Percentiles rank a stretch among this genome's conserved stretches.
Conservation (phyloP, 2,797 vertebrate species). For the Syngnathus acus region DNA sequence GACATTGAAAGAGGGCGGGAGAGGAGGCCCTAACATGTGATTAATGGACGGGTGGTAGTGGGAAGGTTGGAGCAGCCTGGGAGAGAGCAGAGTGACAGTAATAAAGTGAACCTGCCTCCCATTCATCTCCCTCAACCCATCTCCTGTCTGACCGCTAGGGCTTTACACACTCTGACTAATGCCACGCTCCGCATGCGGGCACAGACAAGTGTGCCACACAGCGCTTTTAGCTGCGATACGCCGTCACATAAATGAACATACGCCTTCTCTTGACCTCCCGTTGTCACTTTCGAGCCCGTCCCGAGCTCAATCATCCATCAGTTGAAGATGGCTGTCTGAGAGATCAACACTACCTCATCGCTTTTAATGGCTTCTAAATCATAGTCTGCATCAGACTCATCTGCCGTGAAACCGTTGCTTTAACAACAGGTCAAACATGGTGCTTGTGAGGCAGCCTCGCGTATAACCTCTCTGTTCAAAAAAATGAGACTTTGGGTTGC, state of each 20-base stretch:
- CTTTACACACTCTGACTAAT: slow-evolving; percentile 69
- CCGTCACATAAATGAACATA: slow-evolving; percentile 46
- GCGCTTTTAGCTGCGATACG: slow-evolving; percentile 34
- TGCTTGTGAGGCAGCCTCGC: slow-evolving; percentile 1
- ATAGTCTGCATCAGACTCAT: slow-evolving; percentile 49
- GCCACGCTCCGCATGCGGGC: slow-evolving; percentile 63
- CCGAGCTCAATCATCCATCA: slow-evolving; percentile 54
- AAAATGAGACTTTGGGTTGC: not conserved
- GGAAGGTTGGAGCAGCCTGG: slow-evolving; percentile 68
- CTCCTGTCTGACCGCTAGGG: slow-evolving; percentile 61
- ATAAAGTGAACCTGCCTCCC: slow-evolving; percentile 71
- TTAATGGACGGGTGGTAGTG: slow-evolving; percentile 67
- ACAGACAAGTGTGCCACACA: slow-evolving; percentile 57
- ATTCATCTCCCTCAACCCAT: slow-evolving; percentile 72
- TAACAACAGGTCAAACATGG: slow-evolving; percentile 57
- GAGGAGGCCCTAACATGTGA: slow-evolving; percentile 61
- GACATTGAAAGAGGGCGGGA: slow-evolving; percentile 58
- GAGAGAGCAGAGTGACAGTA: slow-evolving; percentile 72
- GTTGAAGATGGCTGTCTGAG: slow-evolving; percentile 45
- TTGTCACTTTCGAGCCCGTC: slow-evolving; percentile 22
- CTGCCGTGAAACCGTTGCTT: slow-evolving; percentile 49
- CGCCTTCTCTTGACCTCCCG: slow-evolving; percentile 43
- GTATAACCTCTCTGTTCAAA: not conserved
- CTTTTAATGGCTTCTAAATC: slow-evolving; percentile 63
- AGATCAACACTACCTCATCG: slow-evolving; percentile 63